Conservation (phyloP, 1,140 invertebrate genomes). For the Solenopsis invicta region DNA sequence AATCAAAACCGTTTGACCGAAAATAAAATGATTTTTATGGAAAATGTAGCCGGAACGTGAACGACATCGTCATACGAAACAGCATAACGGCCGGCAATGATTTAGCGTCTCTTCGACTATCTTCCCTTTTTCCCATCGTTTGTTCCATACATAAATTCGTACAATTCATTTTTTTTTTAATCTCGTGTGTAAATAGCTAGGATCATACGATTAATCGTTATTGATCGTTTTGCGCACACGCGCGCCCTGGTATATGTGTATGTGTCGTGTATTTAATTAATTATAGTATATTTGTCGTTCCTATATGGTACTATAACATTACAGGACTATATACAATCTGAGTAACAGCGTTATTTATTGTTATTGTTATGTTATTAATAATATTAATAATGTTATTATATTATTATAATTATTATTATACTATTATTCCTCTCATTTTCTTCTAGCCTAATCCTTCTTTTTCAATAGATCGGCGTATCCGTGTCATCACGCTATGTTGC, state of each 20-base stretch:
- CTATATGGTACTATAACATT: conserved; percentile 75
- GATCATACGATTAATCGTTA: conserved; percentile 23
- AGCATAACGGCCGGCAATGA: conserved; percentile 4
- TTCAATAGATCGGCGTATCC: conserved; percentile 24
- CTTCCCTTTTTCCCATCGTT: conserved; percentile 21
- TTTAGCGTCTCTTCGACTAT: conserved; percentile 34
- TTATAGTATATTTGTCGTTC: conserved; percentile 56
- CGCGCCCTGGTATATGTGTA: not conserved
- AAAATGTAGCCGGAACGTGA: conserved; percentile 37
- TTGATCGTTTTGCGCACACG: not conserved
- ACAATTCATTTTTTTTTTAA: conserved; percentile 38
- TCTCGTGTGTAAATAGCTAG: conserved; percentile 34
- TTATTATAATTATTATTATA: conserved; percentile 55
- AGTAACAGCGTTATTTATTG: conserved; percentile 80
- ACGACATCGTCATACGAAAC: not conserved
- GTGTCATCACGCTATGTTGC: conserved; percentile 20
- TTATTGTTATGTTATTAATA: conserved; percentile 53
- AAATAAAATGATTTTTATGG: conserved; percentile 18
- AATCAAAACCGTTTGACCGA: not conserved
- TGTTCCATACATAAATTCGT: conserved; percentile 1
- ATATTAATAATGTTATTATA: conserved; percentile 60
- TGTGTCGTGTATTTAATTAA: conserved; percentile 54
- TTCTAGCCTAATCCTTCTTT: conserved; percentile 10
- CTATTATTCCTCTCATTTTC: conserved; percentile 40
- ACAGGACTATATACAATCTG: conserved; percentile 84